Evolutionary conservation across 1,140 invertebrate species (phyloP), one percentile per base, ranked within the genome.

Genomic region (Oscheius sp.): DNA sequence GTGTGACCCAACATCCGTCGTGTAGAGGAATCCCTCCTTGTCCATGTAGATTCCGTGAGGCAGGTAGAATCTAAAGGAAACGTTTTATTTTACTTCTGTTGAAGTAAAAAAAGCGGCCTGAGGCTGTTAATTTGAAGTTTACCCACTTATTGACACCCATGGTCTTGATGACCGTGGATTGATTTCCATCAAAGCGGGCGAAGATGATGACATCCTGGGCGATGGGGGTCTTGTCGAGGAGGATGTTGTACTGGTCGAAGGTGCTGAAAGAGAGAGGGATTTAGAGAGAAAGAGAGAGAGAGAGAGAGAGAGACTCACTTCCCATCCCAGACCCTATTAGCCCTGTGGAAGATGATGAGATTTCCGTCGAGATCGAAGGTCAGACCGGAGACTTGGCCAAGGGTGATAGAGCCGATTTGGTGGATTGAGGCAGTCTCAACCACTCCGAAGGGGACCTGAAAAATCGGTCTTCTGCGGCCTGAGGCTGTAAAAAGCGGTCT

Each of bases 41-140:
- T 96, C 94, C 26, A 95, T 88, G 38, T 91, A 93, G 31, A 97
- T 88, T 10, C 94, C 94, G 86, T 97, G 95, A 0, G 94, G 95
- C 84, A 97, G 87, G 82, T 91, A 95, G 87, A 96, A 97, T 66
- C 91, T 92, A 81, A 1, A 85, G 10, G 10, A 42, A 42, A 42
- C 10, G n/a, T n/a, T n/a, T n/a, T n/a, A n/a, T n/a, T n/a, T n/a
- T 42, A 42, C 38, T 10, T 10, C 10, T 10, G n/a, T 42, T 10
- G n/a, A 10, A 42, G 38, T 10, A 42, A 42, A n/a, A 10, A 10
- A n/a, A 42, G n/a, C 7, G 7, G 7, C 38, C 38, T 42, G 7
- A 10, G 7, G 7, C 38, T 10, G 7, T 42, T 10, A 10, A 7
- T n/a, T 42, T 42, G 7, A 7, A n/a, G n/a, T 42, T 10, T 10